Evolutionary conservation across 2,888 invertebrate genomes (phyloP), one percentile per base, ranked within the genome.

Genomic region (Macropis europaea): DNA sequence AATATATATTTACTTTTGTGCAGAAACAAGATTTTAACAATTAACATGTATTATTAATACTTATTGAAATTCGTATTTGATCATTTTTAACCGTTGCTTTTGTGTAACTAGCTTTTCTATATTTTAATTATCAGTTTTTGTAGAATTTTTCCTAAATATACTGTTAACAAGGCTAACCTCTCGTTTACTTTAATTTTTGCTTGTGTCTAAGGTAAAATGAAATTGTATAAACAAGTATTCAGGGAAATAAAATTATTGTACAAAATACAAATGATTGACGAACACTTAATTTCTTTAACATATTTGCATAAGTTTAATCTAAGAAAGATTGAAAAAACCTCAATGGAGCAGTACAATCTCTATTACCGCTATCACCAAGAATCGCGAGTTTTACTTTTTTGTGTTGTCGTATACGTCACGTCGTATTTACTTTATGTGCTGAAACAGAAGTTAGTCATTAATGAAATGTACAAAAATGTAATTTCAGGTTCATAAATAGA

Each of bases 361-460:
- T n/a, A n/a, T n/a, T n/a, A n/a, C n/a, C n/a, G 57, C 63, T 61
- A 80, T 57, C 57, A 61, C 36, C 43, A 63, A 43, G 34, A 24
- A 56, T 22, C 53, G 28, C 52, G 42, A 53, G 43, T 67, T 63
- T 80, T 28, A 60, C 15, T 61, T 69, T 70, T 15, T 22, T 62
- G 11, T 45, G 54, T 28, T 56, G 59, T 59, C 73, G 78, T 73
- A 57, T 86, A 53, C 84, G 89, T 90, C 90, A 90, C 85, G 90
- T 90, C 52, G 88, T 87, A 62, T 90, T 90, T 28, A 91, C 90
- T 83, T 89, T 89, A 78, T 91, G 91, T 38, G 90, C 90, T 89
- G 79, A 80, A 87, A 86, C 71, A 70, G 9, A 67, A 0, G 4
- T 13, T 13, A 15, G 24, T 53, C 24, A 15, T 22, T 13, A 11